phyloP scores from a whole-genome alignment of 2,113 vertebrate genomes.

The Coptodon rendalli region DNA sequence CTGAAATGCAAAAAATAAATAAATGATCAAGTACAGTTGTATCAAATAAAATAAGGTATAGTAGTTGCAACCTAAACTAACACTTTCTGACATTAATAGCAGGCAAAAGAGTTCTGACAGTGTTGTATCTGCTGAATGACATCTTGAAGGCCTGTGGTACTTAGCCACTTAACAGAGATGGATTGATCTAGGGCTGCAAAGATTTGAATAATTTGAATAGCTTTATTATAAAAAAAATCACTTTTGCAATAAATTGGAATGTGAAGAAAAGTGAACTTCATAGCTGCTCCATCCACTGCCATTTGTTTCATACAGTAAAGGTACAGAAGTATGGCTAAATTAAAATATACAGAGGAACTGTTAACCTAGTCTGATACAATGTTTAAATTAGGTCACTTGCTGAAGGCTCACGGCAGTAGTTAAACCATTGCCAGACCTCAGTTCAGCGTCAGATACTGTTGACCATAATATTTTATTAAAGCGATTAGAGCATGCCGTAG shows the following conservation, averaged over 20 bases:
- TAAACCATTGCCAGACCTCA: neutral
- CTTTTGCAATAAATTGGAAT: neutral
- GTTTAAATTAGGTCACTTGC: neutral
- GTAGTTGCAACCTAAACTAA: too few relatives aligned
- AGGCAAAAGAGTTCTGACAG: too few relatives aligned
- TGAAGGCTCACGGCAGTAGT: neutral
- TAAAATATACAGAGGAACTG: neutral
- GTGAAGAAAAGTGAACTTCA: neutral
- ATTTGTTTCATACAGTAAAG: neutral
- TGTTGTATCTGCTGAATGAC: too few relatives aligned
- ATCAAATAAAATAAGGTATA: too few relatives aligned
- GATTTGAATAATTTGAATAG: neutral
- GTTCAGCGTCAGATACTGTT: neutral
- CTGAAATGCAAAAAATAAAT: too few relatives aligned
- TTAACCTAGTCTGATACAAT: neutral
- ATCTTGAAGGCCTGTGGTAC: too few relatives aligned
- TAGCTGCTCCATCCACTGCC: neutral
- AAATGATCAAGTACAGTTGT: too few relatives aligned
- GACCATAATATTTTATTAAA: neutral
- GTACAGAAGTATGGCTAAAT: neutral
- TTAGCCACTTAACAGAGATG: neutral
- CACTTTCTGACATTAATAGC: too few relatives aligned
- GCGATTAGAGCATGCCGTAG: fast-evolving
- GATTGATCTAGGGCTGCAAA: neutral
- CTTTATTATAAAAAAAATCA: neutral